Evolutionary conservation across 1,140 invertebrate genomes (phyloP), one percentile per base, ranked within the genome.

Genomic region (Antheraea pernyi): DNA sequence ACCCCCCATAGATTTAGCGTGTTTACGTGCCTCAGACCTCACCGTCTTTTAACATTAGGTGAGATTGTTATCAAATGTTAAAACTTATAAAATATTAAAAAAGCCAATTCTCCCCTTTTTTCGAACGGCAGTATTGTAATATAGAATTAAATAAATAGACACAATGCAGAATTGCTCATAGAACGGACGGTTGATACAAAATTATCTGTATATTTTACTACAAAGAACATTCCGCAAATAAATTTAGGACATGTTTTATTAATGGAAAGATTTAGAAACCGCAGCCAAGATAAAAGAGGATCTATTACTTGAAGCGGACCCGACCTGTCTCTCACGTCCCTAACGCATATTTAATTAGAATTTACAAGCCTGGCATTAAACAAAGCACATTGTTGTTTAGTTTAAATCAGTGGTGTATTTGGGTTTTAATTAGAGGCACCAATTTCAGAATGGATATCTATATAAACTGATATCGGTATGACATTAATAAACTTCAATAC

Each of bases 261-360:
- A 63, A 63, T 37, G 37, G 46, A 6, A 53, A 53, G 46, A 53
- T 53, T 53, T n/a, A 6, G 46, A 16, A 16, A 53, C 46, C 46
- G 46, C 46, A 16, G 46, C 46, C 37, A 37, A 63, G 59, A 36
- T 18, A 36, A 61, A 61, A 22, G 30, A 13, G 61, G 16, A 37
- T 63, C 37, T 19, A 7, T 36, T 37, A 18, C 61, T 63, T 63
- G 7, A 63, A 63, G 61, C 16, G 61, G 61, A 36, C 61, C 46
- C 16, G 30, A 61, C 18, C 61, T 63, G 61, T 37, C 22, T 36
- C 61, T 63, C 61, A 37, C 30, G 18, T 48, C 19, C 70, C 68
- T 72, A 75, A 75, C 71, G 72, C 78, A 80, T 79, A 80, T 79
- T 82, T 82, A 82, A 82, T 81, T 79, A 78, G 80, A 80, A 84